Base-by-base conservation (phyloP, 2,113 vertebrate genomes). In the Onychostoma macrolepis region DNA sequence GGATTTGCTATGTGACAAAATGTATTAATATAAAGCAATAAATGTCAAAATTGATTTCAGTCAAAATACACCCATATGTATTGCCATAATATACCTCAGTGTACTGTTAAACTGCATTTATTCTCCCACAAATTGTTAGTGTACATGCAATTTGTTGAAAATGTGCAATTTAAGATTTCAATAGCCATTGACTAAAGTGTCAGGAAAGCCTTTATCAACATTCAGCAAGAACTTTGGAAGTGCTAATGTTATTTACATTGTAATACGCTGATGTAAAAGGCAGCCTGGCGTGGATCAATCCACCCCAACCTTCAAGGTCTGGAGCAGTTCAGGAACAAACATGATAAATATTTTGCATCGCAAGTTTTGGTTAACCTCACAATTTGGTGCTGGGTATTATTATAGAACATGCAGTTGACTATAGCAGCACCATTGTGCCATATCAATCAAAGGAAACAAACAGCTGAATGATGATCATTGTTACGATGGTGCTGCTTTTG, bases 181-280 rank as follows among this genome's bases (percentile, higher is more conserved):
- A 24, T 24, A 38, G 10, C 19, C 6, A 61, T 33, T 45, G 24
- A 30, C 28, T 74, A 17, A 58, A 72, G 36, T 48, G 33, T 77
- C 4, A 24, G 24, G 4, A 71, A 72, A 83, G 53, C 53, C 12
- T 74, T 5, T 10, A 45, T 83, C 28, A 48, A 24, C 36, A 67
- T 76, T 15, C 28, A 24, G 30, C n/a, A 76, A 65, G 4, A 61
- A 56, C 38, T 80, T 43, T 43, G 33, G 56, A 80, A 63, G 56
- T 63, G 56, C 78, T 80, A 80, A 26, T 12, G 5, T 26, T 63
- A 80, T 80, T 80, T 63, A 80, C 78, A 80, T 26, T 80, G 53
- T 63, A 41, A 63, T 63, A 63, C n/a, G 3, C 24, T 63, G 53
- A 43, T 2, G 4, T 41, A 63, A 43, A 80, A 58, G 45, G 53